Conservation (phyloP, 2,797 vertebrate species). For the Enteromius thamalakanensis region DNA sequence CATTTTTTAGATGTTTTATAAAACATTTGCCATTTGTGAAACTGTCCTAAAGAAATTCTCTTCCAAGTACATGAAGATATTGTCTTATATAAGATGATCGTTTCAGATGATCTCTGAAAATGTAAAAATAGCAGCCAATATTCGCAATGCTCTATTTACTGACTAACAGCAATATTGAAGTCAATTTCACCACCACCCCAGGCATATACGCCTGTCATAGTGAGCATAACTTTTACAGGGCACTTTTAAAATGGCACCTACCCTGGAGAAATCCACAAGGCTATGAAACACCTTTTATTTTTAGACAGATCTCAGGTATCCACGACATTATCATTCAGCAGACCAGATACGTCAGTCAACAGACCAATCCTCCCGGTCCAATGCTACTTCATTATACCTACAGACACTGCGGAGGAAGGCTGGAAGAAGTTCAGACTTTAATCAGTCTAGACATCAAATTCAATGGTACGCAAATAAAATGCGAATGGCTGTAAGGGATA, state of each 20-base stretch:
- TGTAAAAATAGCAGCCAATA: constrained; percentile 40
- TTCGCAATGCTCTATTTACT: constrained; percentile 43
- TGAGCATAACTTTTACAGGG: constrained; percentile 34
- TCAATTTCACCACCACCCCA: constrained; percentile 30
- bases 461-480: background rate
- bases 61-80: constrained; percentile 4
- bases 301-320: constrained; percentile 15
- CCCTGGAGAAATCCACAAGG: constrained; percentile 29
- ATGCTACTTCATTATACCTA: background rate
- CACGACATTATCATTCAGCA: constrained; percentile 24
- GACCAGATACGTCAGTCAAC: constrained; percentile 16
- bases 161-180: constrained; percentile 41
- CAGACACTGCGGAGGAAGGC: background rate
- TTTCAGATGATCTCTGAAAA: constrained; percentile 27
- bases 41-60: constrained; percentile 21
- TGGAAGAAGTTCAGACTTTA: background rate
- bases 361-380: background rate
- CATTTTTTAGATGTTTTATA: constrained; percentile 24
- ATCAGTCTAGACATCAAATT: background rate
- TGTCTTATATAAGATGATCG: constrained; percentile 30
- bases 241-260: constrained; percentile 39
- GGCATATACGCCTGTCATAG: constrained; percentile 33
- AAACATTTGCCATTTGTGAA: background rate
- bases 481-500: background rate
- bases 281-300: constrained; percentile 38